Conservation (phyloP, 2,888 invertebrate species). For the Trachelus tabidus region DNA sequence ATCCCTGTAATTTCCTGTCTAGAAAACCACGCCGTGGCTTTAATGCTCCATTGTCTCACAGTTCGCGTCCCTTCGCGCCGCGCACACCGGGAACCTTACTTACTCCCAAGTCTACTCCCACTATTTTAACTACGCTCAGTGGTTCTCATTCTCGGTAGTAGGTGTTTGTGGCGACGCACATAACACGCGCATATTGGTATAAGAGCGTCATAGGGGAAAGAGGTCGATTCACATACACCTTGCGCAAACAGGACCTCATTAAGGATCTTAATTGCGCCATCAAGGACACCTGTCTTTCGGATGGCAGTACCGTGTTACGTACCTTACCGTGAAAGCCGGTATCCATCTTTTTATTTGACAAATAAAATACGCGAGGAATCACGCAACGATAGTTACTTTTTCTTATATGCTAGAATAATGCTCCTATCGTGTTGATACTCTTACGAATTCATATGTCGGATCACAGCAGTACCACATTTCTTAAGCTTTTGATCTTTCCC, state of each 20-base stretch:
- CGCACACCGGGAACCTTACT: conserved; percentile 28
- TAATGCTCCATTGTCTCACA: conserved; percentile 65
- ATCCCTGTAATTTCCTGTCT: conserved; percentile 66
- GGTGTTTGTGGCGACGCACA: neutral
- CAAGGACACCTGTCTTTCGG: conserved; percentile 17
- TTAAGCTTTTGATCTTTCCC: neutral
- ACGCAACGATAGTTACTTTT: neutral
- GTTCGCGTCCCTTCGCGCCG: conserved; percentile 27
- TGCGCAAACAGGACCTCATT: conserved; percentile 15
- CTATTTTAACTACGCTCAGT: conserved; percentile 57
- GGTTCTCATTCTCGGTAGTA: conserved; percentile 50
- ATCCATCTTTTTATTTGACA: neutral
- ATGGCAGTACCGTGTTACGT: conserved; percentile 10
- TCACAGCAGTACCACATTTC: neutral
- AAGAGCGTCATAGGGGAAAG: conserved; percentile 15
- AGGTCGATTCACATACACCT: conserved; percentile 12
- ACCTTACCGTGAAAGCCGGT: neutral
- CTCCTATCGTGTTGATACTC: neutral
- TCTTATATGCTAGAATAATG: neutral
- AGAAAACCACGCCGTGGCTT: conserved; percentile 62
- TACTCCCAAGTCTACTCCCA: conserved; percentile 55
- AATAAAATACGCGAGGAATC: neutral
- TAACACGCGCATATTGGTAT: conserved; percentile 2
- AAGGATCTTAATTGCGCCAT: conserved; percentile 11
- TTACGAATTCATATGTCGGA: neutral